phyloP scores from a whole-genome alignment of 2,113 vertebrate species.

The Oncorhynchus masou region DNA sequence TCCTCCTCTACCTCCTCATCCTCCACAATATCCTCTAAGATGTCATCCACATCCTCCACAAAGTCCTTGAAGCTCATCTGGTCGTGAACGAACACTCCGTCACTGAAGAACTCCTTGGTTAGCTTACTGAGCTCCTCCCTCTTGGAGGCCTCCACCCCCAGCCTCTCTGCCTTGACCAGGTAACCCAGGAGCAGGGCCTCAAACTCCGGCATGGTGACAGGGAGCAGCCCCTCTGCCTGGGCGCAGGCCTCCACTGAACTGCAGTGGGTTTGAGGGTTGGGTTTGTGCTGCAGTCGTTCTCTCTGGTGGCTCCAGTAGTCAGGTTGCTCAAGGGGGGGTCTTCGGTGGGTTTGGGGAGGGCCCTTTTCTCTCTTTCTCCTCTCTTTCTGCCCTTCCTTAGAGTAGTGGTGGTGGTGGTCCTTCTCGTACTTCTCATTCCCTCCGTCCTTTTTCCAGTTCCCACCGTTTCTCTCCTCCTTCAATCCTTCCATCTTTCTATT shows the following conservation, averaged over 20 bases:
- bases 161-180: constrained; percentile 61
- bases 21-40: constrained; percentile 83
- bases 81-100: constrained; percentile 81
- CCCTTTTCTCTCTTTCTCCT: constrained; percentile 3
- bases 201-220: constrained; percentile 75
- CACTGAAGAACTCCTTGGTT: constrained; percentile 71
- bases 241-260: constrained; percentile 74
- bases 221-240: constrained; percentile 74
- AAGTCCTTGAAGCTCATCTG: constrained; percentile 83
- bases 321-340: constrained; percentile 29
- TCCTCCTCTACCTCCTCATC: constrained; percentile 44
- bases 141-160: constrained; percentile 42
- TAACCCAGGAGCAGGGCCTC: constrained; percentile 75
- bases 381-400: background rate
- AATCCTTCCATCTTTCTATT: constrained; percentile 14
- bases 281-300: constrained; percentile 58
- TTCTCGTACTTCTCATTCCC: constrained; percentile 26
- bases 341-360: constrained; percentile 33
- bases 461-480: constrained; percentile 28
- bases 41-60: constrained; percentile 83
- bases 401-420: constrained; percentile 4
- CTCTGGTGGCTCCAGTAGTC: constrained; percentile 64
- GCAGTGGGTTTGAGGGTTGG: constrained; percentile 70
- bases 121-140: constrained; percentile 62
- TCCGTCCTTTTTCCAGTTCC: constrained; percentile 14